Evolutionary conservation across 1,140 invertebrate genomes (phyloP).

Genomic region (Mactra quadrangularis): DNA sequence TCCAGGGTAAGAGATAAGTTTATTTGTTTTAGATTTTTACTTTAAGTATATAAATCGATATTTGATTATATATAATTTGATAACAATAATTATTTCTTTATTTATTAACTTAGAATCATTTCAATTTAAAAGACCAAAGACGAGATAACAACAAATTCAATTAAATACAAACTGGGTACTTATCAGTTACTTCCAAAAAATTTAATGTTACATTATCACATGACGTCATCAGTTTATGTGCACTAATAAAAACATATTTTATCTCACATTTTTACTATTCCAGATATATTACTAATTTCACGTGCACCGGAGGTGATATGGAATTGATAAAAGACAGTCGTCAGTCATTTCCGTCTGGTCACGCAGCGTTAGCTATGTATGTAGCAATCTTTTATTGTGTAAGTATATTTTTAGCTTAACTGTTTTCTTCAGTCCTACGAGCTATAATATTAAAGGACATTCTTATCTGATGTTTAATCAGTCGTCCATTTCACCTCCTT

Average conservation of each 20-base stretch:
- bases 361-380: conserved; percentile 85
- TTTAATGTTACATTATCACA: no score
- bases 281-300: conserved; percentile 68
- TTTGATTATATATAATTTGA: not conserved
- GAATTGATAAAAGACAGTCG: conserved; percentile 61
- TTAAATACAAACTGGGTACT: no score
- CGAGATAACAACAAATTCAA: no score
- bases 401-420: conserved; percentile 47
- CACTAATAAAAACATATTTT: no score
- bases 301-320: conserved; percentile 59
- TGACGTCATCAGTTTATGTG: no score
- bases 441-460: no score
- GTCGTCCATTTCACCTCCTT: no score
- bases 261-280: no score
- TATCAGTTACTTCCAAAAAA: no score
- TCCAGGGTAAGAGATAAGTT: conserved; percentile 30
- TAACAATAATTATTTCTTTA: not conserved
- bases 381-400: conserved; percentile 84
- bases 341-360: conserved; percentile 86
- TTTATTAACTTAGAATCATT: not conserved
- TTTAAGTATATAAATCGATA: not conserved
- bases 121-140: no score
- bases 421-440: no score
- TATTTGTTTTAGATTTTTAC: not conserved
- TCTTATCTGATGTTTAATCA: no score